A percentile compares a stretch with the other conserved stretches of the same genome.
phyloP scores from a whole-genome alignment of 2,797 vertebrate genomes.

The Distichodus sexfasciatus region DNA sequence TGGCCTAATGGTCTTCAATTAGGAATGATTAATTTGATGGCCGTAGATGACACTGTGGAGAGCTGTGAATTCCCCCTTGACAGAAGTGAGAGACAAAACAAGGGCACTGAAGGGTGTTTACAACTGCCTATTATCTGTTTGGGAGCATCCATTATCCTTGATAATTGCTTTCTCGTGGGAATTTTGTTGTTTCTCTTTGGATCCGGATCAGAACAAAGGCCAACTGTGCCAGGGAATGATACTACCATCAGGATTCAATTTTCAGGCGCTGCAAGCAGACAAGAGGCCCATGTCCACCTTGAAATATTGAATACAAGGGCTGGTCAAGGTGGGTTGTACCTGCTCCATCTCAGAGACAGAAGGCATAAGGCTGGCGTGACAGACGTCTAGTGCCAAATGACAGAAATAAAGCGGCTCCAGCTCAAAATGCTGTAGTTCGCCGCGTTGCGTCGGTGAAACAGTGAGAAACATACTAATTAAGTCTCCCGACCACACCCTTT shows the following conservation, averaged over 20 bases:
- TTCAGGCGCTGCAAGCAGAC: not conserved
- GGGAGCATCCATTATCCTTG: conserved; percentile 43
- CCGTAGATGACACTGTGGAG: conserved; percentile 21
- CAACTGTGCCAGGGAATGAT: conserved; percentile 31
- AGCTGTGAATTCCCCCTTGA: conserved; percentile 34
- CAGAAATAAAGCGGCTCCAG: no score
- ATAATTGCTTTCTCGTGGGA: conserved; percentile 48
- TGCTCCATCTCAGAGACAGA: not conserved
- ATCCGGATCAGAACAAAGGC: conserved; percentile 34
- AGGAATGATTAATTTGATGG: conserved; percentile 35
- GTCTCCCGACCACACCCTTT: no score
- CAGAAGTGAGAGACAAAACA: conserved; percentile 37
- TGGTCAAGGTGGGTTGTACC: not conserved
- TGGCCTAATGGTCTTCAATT: conserved; percentile 17
- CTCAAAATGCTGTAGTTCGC: no score
- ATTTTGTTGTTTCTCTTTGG: conserved; percentile 13
- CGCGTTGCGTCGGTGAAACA: no score
- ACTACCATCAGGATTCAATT: not conserved
- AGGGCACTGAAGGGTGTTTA: conserved; percentile 30
- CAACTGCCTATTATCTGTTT: conserved; percentile 32
- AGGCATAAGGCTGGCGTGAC: not conserved
- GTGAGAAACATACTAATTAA: no score
- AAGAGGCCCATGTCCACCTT: not conserved
- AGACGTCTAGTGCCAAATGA: not conserved
- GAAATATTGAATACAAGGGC: not conserved